Evolutionary conservation across 2,888 invertebrate genomes (phyloP).

Genomic region (Cantharis rustica): DNA sequence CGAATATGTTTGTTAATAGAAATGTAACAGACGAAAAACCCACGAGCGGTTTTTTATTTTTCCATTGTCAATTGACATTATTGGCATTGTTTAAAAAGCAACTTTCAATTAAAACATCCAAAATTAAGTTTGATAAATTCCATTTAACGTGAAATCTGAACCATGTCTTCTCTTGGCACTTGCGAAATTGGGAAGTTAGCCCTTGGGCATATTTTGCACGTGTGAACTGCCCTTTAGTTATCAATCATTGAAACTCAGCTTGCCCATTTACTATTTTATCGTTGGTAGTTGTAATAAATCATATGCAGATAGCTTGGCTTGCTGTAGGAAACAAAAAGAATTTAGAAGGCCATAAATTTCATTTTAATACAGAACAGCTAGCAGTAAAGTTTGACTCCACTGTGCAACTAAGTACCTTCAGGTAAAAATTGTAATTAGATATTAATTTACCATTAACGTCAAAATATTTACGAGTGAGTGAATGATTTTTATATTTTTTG

Average conservation of each 20-base stretch:
- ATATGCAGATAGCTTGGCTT: background rate
- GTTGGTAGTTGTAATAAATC: background rate
- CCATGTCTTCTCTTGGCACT: too few relatives aligned
- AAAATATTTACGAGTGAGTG: background rate
- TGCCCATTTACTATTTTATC: background rate
- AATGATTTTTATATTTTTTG: background rate
- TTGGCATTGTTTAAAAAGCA: too few relatives aligned
- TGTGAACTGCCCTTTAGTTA: background rate
- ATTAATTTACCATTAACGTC: background rate
- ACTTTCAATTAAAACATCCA: too few relatives aligned
- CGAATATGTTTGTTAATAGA: too few relatives aligned
- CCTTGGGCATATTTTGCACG: too few relatives aligned
- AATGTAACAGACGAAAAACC: too few relatives aligned
- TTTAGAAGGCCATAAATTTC: background rate
- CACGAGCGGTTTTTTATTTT: too few relatives aligned
- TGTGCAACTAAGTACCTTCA: background rate
- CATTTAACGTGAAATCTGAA: too few relatives aligned
- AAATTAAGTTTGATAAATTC: too few relatives aligned
- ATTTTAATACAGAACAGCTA: background rate
- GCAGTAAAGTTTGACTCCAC: background rate
- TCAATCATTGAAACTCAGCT: background rate
- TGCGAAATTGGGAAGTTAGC: too few relatives aligned
- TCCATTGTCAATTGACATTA: too few relatives aligned
- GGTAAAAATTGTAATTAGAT: background rate
- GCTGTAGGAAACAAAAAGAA: background rate